phyloP scores from a whole-genome alignment of 2,888 invertebrate genomes.

The Poecilus cupreus region DNA sequence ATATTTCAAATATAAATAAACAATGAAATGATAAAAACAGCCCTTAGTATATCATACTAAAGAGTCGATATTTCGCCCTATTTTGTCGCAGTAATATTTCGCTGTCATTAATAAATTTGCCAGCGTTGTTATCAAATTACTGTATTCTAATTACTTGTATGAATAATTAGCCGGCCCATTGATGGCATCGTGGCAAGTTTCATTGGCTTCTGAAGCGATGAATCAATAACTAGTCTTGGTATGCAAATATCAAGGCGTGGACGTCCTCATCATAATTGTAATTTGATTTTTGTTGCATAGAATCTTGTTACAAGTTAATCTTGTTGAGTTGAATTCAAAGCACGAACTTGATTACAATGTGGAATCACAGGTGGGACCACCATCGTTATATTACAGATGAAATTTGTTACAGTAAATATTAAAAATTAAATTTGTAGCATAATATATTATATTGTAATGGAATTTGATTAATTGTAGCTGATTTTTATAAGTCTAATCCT shows the following conservation, averaged over 20 bases:
- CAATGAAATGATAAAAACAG: no score
- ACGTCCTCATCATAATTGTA: conserved; percentile 1
- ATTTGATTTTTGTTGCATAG: conserved; percentile 29
- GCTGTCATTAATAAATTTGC: conserved; percentile 1
- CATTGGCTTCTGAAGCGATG: conserved; percentile 3
- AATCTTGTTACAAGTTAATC: conserved; percentile 35
- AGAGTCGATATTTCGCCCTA: no score
- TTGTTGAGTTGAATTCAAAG: neutral
- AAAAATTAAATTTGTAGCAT: no score
- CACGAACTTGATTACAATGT: conserved; percentile 20
- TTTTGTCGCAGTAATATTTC: conserved; percentile 1
- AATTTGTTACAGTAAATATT: no score
- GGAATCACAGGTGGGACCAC: neutral
- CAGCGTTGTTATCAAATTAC: neutral
- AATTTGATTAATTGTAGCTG: no score
- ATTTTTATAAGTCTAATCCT: no score
- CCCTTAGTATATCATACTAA: no score
- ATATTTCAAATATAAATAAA: no score
- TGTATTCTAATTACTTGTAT: conserved; percentile 27
- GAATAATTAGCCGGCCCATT: conserved; percentile 1
- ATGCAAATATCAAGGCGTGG: neutral
- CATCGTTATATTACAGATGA: neutral
- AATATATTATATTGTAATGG: no score
- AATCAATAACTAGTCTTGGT: conserved; percentile 11
- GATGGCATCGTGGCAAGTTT: neutral